These are phyloP conservation scores for Calycopis cecrops DNA, from an alignment of 1,140 invertebrate genomes.

Conservation along the genomic window DNA sequence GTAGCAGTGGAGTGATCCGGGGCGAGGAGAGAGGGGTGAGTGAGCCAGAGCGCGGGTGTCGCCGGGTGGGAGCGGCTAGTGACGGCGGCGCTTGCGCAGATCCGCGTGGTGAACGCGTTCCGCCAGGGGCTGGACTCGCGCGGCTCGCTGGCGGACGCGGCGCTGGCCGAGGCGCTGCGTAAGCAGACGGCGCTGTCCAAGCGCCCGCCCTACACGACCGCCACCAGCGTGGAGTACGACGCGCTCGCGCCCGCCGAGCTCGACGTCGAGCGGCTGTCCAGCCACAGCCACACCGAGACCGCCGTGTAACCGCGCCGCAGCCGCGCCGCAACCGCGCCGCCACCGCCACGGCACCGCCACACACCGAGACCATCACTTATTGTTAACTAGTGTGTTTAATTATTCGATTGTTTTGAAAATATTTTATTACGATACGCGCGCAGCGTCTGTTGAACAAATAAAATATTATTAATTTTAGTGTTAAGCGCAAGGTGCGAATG, in stretches of 20 bases:
- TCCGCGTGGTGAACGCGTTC: conserved; percentile 99
- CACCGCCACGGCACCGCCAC: conserved; percentile 28
- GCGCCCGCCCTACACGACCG: conserved; percentile 85
- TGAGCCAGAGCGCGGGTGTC: conserved; percentile 20
- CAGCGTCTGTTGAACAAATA: conserved; percentile 74
- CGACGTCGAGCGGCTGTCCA: conserved; percentile 91
- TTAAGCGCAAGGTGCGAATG: conserved; percentile 72
- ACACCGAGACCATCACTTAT: conserved; percentile 37
- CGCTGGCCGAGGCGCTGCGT: conserved; percentile 91
- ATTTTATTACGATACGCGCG: conserved; percentile 74
- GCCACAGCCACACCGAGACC: conserved; percentile 94
- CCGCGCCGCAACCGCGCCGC: conserved; percentile 32
- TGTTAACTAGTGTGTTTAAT: conserved; percentile 75
- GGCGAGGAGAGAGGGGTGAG: conserved; percentile 6
- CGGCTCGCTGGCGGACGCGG: conserved; percentile 92
- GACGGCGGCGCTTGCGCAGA: conserved; percentile 72
- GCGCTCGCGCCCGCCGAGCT: conserved; percentile 91
- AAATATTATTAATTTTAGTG: conserved; percentile 74
- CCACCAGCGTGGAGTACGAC: conserved; percentile 92
- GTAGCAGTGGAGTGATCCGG: conserved; percentile 8
- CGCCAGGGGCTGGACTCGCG: conserved; percentile 97
- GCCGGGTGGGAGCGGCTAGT: conserved; percentile 18
- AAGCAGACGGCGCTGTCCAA: conserved; percentile 93
- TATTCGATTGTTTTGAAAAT: conserved; percentile 74
- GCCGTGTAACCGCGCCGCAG: conserved; percentile 82